Evolutionary conservation across 2,113 vertebrate species (phyloP), one percentile per base, ranked within the genome.

Genomic region (Phaethornis superciliosus): DNA sequence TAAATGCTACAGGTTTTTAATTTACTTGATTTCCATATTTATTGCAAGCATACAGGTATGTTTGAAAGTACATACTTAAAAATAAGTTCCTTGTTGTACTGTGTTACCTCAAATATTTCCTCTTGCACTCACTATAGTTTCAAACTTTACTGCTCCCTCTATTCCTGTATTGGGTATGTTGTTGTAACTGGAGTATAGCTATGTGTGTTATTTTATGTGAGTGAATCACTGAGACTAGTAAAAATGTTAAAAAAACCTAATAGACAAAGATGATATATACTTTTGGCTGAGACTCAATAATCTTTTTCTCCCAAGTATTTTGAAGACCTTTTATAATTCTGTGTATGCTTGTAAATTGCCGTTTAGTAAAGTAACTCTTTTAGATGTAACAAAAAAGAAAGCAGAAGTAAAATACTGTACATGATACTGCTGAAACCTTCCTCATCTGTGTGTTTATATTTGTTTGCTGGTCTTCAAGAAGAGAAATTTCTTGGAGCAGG

Each of bases 1-100:
- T 55, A 88, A 80, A 72, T 88, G 32, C 59, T 88, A 70, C 81
- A 91, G 24, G 22, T 62, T 95, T 93, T 93, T 89, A 6, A 64
- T 91, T 91, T 87, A 64, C 24, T 82, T 37, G 51, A 82, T 94
- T 79, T 95, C 47, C 42, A 33, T 93, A 80, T 85, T 89, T 94
- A 91, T 77, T 82, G 26, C 37, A 63, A 65, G 8, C 33, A 47
- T 30, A 32, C 3, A 7, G 35, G 30, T 82, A 80, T 72, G 28
- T 70, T 85, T 80, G 59, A 71, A 80, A 75, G 69, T 70, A 60
- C 1, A 1, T 54, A 35, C n/a, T 68, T 28, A 4, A 4, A 12
- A 9, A 62, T 62, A 72, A 79, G 62, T 42, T 60, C 19, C 22
- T 21, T 74, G 22, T 74, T 6, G 0, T 72, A 26, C 9, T 55